phyloP scores from a whole-genome alignment of 2,797 vertebrate genomes.

The Phylloscopus collybita region DNA sequence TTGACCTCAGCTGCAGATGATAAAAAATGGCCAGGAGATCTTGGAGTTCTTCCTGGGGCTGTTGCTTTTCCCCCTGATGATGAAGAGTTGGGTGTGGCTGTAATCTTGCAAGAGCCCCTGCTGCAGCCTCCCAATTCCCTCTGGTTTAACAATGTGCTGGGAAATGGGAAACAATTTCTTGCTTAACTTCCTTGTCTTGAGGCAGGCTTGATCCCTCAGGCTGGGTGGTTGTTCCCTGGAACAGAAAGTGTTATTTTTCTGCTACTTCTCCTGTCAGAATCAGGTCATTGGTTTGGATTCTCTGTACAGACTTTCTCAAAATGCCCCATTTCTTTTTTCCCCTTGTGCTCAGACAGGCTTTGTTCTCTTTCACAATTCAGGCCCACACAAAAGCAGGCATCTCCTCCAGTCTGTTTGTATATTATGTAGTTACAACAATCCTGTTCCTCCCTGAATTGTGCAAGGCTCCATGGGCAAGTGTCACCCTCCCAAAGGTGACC shows the following conservation, averaged over 20 bases:
- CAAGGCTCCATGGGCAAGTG: background rate
- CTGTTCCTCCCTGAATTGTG: background rate
- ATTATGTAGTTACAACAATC: background rate
- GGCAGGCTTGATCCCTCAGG: fast-evolving
- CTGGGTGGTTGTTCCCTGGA: background rate
- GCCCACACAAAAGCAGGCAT: background rate
- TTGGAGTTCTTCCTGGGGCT: background rate
- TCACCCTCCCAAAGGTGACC: background rate
- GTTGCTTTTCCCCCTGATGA: fast-evolving
- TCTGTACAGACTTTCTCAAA: background rate
- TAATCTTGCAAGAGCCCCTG: background rate
- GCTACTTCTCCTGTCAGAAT: background rate
- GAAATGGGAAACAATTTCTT: background rate
- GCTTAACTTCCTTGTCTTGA: background rate
- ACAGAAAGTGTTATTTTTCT: background rate
- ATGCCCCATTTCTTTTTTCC: background rate
- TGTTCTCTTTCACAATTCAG: background rate
- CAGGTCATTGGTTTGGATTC: background rate
- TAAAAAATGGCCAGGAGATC: background rate
- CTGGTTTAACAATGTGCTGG: background rate
- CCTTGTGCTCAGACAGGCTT: background rate
- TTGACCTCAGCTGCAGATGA: constrained; percentile 8
- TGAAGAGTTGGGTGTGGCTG: background rate
- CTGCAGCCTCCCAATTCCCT: background rate
- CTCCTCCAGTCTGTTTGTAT: background rate